Base-by-base conservation (phyloP, 2,888 invertebrate species). In the Rhimphoctona megacephalus region DNA sequence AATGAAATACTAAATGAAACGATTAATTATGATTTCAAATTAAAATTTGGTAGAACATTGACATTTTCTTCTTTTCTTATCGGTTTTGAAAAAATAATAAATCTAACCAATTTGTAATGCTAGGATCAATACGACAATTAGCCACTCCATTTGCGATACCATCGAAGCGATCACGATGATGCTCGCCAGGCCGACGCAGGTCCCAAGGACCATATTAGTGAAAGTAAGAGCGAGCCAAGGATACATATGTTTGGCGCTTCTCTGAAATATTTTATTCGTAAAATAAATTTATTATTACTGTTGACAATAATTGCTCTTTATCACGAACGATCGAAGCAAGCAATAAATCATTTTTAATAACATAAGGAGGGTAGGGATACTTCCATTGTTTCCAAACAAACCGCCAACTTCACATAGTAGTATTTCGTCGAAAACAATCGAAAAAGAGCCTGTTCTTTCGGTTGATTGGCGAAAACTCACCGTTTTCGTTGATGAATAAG, bases 191-290 rank as follows among this genome's bases (percentile, higher is more conserved):
- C 19, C 8, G 43, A 8, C 17, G 8, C 36, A 74, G 7, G 36
- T 19, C 0, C 19, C 19, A 36, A 4, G 14, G n/a, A 82, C 4
- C 8, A 67, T 49, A 9, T 25, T 6, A 14, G 66, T 14, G 25
- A 78, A 78, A 7, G 4, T 52, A n/a, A 79, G 22, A 1, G 83
- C 78, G 33, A 83, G 54, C 78, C 78, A 83, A 30, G 78, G 83
- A 22, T 73, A 78, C 9, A 83, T 30, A 25, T 33, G 73, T 8
- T 11, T 57, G 19, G 83, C 43, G 7, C 43, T 66, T 30, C 54
- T 83, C 86, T 86, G 80, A 36, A 76, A 83, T 54, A 4, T 78
- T 61, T 46, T 46, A 17, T 17, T 3, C 5, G 46, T 17, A 5
- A 46, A 17, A 46, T 46, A 46, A 17, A 46, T 46, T 2, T 4